Evolutionary conservation across 2,797 vertebrate species (phyloP).

Genomic region (Eurystomus glaucurus): DNA sequence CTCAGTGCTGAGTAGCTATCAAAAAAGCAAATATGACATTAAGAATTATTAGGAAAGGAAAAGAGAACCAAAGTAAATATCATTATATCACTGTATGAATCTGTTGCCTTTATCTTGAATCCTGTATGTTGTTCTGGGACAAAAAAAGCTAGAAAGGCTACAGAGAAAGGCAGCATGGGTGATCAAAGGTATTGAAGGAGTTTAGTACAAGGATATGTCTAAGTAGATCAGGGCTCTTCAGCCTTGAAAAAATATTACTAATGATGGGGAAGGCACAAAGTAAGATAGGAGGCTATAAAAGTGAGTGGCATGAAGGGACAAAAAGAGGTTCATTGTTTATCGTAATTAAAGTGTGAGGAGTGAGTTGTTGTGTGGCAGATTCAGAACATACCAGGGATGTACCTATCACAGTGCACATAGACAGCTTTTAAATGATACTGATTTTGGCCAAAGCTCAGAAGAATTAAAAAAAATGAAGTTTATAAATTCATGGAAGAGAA

Average conservation of each 20-base stretch:
- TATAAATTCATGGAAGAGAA: background rate
- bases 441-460: background rate
- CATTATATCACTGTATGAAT: constrained; percentile 8
- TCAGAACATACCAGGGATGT: background rate
- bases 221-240: constrained; percentile 17
- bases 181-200: constrained; percentile 24
- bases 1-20: constrained; percentile 10
- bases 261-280: background rate
- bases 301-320: background rate
- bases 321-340: constrained; percentile 28
- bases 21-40: constrained; percentile 52
- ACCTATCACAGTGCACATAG: background rate
- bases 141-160: constrained; percentile 27
- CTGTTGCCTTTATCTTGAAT: constrained; percentile 42
- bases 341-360: background rate
- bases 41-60: constrained; percentile 40
- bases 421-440: accelerated
- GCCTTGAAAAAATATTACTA: background rate
- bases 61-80: constrained; percentile 46
- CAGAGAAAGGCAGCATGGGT: background rate
- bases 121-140: background rate
- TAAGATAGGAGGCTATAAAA: background rate
- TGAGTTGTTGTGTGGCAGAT: background rate
- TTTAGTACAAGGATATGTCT: constrained; percentile 14
- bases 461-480: background rate